Evolutionary conservation across 2,888 invertebrate species (phyloP).

Genomic region (Drosophila kuntzei): DNA sequence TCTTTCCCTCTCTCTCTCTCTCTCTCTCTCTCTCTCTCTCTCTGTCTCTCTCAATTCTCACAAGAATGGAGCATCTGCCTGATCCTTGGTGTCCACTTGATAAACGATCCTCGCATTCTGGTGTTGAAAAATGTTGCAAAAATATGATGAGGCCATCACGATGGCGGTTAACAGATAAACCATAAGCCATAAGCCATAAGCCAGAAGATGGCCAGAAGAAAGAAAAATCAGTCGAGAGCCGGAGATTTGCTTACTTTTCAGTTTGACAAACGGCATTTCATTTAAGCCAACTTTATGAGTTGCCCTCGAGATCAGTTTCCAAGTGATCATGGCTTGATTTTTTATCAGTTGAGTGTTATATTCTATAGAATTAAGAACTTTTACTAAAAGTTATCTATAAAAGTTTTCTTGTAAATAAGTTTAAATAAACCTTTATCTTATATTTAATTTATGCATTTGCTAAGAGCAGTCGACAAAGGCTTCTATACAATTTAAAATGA

Average conservation of each 20-base stretch:
- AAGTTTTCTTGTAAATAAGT: no score
- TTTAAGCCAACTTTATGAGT: constrained; percentile 11
- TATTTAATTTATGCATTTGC: no score
- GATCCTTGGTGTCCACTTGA: constrained; percentile 64
- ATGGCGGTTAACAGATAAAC: constrained; percentile 57
- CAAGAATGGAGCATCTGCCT: constrained; percentile 37
- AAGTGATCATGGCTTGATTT: not conserved
- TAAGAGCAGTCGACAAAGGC: no score
- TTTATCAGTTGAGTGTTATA: no score
- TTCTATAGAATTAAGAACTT: not conserved
- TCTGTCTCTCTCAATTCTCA: not conserved
- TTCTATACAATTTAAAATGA: no score
- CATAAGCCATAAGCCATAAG: constrained; percentile 16
- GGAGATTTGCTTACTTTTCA: constrained; percentile 14
- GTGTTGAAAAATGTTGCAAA: constrained; percentile 77
- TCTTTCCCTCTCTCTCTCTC: constrained; percentile 1
- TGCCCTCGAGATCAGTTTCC: constrained; percentile 16
- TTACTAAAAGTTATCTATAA: no score
- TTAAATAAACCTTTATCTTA: not conserved
- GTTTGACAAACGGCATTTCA: constrained; percentile 45
- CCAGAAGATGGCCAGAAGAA: not conserved
- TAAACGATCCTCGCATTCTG: constrained; percentile 74
- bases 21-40: constrained; percentile 10
- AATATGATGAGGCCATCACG: constrained; percentile 84
- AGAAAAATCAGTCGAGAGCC: not conserved